Evolutionary conservation across 1,140 invertebrate species (phyloP), one percentile per base, ranked within the genome.

Genomic region (Trachelipus rathkii): DNA sequence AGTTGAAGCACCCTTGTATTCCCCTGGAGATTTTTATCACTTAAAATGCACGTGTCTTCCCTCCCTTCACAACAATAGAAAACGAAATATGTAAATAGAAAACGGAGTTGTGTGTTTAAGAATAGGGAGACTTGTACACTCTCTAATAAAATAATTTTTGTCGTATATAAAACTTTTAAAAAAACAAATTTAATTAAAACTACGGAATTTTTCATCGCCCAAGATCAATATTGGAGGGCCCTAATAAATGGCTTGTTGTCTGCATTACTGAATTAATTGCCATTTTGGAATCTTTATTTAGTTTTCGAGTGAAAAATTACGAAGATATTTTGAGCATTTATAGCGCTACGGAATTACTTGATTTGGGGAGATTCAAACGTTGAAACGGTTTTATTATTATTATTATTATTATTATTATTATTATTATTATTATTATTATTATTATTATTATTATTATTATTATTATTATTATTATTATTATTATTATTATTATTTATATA

Each of bases 391-490:
- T 33, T 6, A 33, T 33, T 33, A 33, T 33, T 33, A 33, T 33
- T 68, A n/a, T 19, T 68, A 10, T 68, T 68, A 21, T 68, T n/a
- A 68, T 68, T 68, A 10, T 68, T 68, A 5, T 68, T 68, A 68
- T 68, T 15, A 24, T 3, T 68, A 15, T 68, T 68, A 68, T 68
- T 68, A n/a, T n/a, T 24, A 68, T 24, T 15, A 68, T 9, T 68
- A 11, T 24, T 68, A n/a, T 11, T 10, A n/a, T 68, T 15, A 68
- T 68, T 13, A 68, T 68, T 15, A 15, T 68, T 68, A 68, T 13
- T 21, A 19, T 68, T 68, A 13, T 68, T 68, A 19, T 7, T 15
- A 68, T 21, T 68, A 68, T 21, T 68, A 68, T 68, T 24, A 68
- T 68, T 68, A n/a, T 68, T 2, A 68, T 33, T 33, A 33, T 33